Percentiles rank a stretch among this genome's conserved stretches.
Conservation (phyloP, 2,888 invertebrate genomes). For the Gari tellinella region DNA sequence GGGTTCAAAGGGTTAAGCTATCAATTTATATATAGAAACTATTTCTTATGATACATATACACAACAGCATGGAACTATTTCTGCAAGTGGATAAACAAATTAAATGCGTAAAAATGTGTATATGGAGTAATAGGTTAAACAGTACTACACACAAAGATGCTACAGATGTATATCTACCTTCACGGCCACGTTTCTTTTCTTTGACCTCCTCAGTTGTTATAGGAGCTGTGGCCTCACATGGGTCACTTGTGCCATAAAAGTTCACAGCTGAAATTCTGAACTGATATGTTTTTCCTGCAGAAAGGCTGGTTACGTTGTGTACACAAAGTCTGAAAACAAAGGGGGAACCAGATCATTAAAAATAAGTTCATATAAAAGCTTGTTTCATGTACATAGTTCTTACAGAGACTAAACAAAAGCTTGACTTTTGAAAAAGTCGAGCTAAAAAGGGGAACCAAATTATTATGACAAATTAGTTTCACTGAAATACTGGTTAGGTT, state of each 20-base stretch:
- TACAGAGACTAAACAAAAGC: background rate
- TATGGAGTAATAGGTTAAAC: too few relatives aligned
- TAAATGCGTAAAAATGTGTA: too few relatives aligned
- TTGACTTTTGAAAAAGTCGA: background rate
- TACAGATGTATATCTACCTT: conserved; percentile 61
- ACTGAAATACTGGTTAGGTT: too few relatives aligned
- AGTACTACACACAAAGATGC: too few relatives aligned
- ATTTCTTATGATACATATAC: too few relatives aligned
- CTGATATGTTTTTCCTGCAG: conserved; percentile 97
- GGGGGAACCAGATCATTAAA: too few relatives aligned
- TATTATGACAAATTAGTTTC: too few relatives aligned
- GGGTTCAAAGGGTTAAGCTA: too few relatives aligned
- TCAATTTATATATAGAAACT: too few relatives aligned
- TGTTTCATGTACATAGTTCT: background rate
- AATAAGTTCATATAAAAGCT: background rate
- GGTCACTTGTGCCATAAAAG: conserved; percentile 97
- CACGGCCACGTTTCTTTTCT: conserved; percentile 63
- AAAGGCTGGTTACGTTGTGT: conserved; percentile 95
- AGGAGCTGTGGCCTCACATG: conserved; percentile 92
- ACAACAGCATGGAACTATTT: too few relatives aligned
- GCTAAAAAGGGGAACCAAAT: background rate
- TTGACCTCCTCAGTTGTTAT: conserved; percentile 79
- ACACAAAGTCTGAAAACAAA: conserved; percentile 89
- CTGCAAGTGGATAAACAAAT: too few relatives aligned
- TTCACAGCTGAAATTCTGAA: conserved; percentile 99